Evolutionary conservation across 2,113 vertebrate genomes (phyloP).

Genomic region (Paedocypris sp.): DNA sequence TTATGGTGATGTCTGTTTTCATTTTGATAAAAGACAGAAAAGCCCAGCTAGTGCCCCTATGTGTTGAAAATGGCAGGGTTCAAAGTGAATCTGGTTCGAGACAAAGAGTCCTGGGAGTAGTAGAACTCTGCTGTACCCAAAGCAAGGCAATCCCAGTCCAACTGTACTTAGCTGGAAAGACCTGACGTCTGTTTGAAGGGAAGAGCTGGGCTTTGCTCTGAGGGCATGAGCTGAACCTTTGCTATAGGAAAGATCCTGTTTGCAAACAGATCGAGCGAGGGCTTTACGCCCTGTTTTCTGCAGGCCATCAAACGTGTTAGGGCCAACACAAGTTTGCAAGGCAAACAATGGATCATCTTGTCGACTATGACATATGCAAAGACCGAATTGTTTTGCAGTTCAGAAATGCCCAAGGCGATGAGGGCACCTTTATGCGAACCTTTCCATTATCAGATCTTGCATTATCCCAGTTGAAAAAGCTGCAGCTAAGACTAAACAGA

Average conservation of each 20-base stretch:
- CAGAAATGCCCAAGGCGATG: background rate
- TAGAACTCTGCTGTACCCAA: no score
- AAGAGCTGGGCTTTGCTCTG: background rate
- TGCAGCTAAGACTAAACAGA: conserved; percentile 8
- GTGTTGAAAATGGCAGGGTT: conserved; percentile 34
- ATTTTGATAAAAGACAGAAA: conserved; percentile 49
- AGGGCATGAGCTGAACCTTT: background rate
- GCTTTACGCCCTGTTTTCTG: background rate
- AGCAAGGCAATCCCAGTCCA: no score
- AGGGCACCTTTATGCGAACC: background rate
- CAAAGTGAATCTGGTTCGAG: conserved; percentile 30
- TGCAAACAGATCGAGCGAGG: background rate
- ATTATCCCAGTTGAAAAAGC: background rate
- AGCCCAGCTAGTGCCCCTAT: conserved; percentile 18
- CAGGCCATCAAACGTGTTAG: background rate
- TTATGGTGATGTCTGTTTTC: conserved; percentile 59
- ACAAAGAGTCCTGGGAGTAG: conserved; percentile 18
- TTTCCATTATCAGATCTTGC: background rate
- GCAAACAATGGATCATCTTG: background rate
- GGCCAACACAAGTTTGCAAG: conserved; percentile 1
- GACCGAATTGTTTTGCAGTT: conserved; percentile 18
- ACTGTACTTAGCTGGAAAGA: no score
- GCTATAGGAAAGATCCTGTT: background rate
- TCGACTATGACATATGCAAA: conserved; percentile 2
- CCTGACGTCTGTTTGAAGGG: background rate